phyloP scores from a whole-genome alignment of 2,888 invertebrate species.

The Raillietiella orientalis region DNA sequence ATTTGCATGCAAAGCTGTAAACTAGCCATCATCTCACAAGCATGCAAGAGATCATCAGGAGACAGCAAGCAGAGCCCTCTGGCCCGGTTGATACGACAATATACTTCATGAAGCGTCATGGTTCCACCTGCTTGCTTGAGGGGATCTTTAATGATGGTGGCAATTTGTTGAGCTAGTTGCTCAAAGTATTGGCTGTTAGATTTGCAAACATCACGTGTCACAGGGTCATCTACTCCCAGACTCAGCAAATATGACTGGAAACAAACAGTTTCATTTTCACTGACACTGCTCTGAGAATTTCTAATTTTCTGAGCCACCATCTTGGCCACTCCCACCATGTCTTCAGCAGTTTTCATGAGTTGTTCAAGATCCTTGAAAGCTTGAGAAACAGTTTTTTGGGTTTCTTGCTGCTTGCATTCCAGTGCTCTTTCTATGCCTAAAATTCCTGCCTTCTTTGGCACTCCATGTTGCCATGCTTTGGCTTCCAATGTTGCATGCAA shows the following conservation, averaged over 20 bases:
- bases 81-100: constrained; percentile 84
- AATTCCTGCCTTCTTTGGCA: constrained; percentile 40
- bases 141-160: constrained; percentile 41
- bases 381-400: constrained; percentile 59
- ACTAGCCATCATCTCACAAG: constrained; percentile 34
- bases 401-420: constrained; percentile 59
- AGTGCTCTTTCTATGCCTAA: constrained; percentile 80
- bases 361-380: constrained; percentile 87
- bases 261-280: constrained; percentile 81
- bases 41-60: constrained; percentile 79
- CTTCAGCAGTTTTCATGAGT: constrained; percentile 82
- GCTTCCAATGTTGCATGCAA: no score
- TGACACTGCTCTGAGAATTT: constrained; percentile 31
- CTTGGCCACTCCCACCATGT: constrained; percentile 79
- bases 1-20: constrained; percentile 36
- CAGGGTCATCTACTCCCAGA: constrained; percentile 89
- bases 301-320: constrained; percentile 70
- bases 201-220: constrained; percentile 63
- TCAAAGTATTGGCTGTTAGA: constrained; percentile 52
- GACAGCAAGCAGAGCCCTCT: constrained; percentile 81
- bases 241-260: constrained; percentile 89
- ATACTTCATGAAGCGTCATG: constrained; percentile 86
- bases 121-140: constrained; percentile 61
- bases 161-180: constrained; percentile 53
- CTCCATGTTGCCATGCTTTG: constrained; percentile 13